Conservation (phyloP, 64 coral and sea anemone species). For the Astreopora myriophthalma region DNA sequence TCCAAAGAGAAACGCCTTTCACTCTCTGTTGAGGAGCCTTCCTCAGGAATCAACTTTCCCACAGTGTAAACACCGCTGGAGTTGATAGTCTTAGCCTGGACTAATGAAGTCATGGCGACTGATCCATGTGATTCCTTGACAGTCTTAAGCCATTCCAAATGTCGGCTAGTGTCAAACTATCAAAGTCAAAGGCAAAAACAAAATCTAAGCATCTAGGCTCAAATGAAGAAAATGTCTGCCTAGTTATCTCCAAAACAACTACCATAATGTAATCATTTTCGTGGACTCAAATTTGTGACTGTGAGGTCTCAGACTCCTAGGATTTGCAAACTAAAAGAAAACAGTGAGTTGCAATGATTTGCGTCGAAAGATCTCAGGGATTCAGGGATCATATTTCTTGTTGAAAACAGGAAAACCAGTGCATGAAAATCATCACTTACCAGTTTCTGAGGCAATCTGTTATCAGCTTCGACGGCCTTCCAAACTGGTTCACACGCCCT, state of each 20-base stretch:
- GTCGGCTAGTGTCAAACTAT: constrained; percentile 63
- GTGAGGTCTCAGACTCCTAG: background rate
- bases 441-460: constrained; percentile 64
- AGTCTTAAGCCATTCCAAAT: constrained; percentile 84
- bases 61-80: constrained; percentile 60
- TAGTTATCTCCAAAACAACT: no score
- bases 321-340: background rate
- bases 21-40: background rate
- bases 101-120: constrained; percentile 75
- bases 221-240: background rate
- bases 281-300: no score
- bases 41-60: background rate
- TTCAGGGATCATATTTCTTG: no score
- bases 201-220: no score
- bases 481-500: constrained; percentile 69
- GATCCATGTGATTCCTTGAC: constrained; percentile 92
- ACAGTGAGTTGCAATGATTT: background rate
- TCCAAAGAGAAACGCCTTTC: background rate
- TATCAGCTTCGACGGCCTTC: constrained; percentile 62
- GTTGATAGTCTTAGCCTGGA: constrained; percentile 73
- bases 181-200: no score
- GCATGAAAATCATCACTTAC: background rate
- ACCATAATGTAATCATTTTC: no score
- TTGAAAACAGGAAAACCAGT: no score
- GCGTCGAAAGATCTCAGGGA: no score